phyloP scores from a whole-genome alignment of 2,888 invertebrate species.

The Diploptera punctata region DNA sequence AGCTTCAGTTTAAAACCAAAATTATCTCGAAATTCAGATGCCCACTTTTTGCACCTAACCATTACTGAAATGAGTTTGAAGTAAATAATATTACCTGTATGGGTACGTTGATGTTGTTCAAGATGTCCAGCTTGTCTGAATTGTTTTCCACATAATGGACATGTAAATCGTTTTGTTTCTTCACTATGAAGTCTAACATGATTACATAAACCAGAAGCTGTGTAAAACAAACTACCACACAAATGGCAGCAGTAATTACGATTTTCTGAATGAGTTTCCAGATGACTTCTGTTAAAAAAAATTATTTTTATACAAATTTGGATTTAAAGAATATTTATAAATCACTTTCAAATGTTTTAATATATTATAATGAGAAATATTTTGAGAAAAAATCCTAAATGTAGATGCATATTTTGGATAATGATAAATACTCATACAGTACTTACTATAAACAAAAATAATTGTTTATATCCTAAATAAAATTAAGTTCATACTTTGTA shows the following conservation, averaged over 20 bases:
- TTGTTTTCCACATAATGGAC: conserved; percentile 38
- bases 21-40: too few relatives aligned
- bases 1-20: too few relatives aligned
- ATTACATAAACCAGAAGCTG: conserved; percentile 39
- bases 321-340: background rate
- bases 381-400: background rate
- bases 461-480: too few relatives aligned
- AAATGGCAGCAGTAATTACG: conserved; percentile 42
- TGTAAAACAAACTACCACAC: conserved; percentile 41
- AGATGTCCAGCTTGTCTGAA: conserved; percentile 41
- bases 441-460: background rate
- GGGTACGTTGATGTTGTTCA: conserved; percentile 38
- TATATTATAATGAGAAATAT: background rate
- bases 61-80: too few relatives aligned
- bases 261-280: conserved; percentile 38
- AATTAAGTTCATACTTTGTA: too few relatives aligned
- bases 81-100: conserved; percentile 42
- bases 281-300: conserved; percentile 30
- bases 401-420: background rate
- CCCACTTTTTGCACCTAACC: too few relatives aligned
- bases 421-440: background rate
- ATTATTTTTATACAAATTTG: too few relatives aligned
- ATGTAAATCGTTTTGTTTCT: conserved; percentile 21
- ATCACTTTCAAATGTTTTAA: background rate
- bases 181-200: conserved; percentile 39